Base-by-base conservation (phyloP, 2,797 vertebrate species). In the Manis javanica region DNA sequence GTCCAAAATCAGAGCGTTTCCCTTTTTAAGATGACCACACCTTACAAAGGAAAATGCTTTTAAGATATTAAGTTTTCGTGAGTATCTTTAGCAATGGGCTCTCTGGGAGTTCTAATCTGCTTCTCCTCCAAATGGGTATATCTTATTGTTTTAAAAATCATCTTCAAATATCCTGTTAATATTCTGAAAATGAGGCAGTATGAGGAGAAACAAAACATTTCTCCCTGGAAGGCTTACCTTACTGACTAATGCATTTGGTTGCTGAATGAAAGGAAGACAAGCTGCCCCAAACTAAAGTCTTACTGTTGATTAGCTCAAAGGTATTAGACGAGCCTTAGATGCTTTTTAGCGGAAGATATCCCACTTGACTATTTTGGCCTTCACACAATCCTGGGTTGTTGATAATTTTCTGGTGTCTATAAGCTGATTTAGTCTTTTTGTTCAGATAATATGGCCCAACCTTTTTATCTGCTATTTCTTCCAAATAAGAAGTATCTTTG, bases 1-100 rank as follows among this genome's bases (percentile, higher is more conserved):
- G 18, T 37, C 53, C 66, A 63, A 24, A 87, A 49, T 46, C 7
- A 5, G 34, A 95, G 12, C 34, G 1, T 77, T 90, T 92, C 29
- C 63, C 61, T 87, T 87, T 91, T 78, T n/a, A 77, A 64, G 55
- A 66, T 87, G 15, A 77, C 23, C 24, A 64, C 1, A 71, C 14
- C 34, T 72, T 55, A 34, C 18, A 21, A 94, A 85, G 66, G n/a
- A 90, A 85, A 85, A 88, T 84, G n/a, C 42, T 96, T 93, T 96
- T 83, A 97, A 85, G 55, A 77, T 77, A 68, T 83, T 87, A 95
- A 34, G 19, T 93, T 97, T 95, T 75, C 53, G 49, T 61, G 49
- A 91, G 14, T 42, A 13, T 57, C 57, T 64, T 79, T 78, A 93
- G 69, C 74, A 85, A 16, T 74, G 49, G 31, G 68, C 23, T 85